phyloP scores from a whole-genome alignment of 2,888 invertebrate genomes.

The Hyposoter didymator region DNA sequence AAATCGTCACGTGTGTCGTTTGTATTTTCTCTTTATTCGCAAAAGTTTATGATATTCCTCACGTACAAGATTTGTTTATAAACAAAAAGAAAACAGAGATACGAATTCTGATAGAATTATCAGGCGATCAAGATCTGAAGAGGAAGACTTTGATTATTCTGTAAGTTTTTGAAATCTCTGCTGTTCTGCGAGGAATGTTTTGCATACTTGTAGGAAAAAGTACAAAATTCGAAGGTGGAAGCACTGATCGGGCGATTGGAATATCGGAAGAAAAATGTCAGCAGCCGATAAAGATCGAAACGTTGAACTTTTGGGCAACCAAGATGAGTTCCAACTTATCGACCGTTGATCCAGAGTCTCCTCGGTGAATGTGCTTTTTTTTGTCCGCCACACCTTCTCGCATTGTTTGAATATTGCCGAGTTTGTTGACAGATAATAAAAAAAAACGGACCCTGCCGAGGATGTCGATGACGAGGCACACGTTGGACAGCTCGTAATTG shows the following conservation, averaged over 20 bases:
- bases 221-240: not conserved
- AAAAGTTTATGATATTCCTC: not conserved
- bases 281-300: not conserved
- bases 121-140: not conserved
- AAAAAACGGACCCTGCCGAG: not conserved
- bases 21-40: not conserved
- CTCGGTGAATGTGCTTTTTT: not conserved
- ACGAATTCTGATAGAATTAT: not conserved
- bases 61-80: not conserved
- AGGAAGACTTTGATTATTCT: not conserved
- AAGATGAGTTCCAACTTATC: not conserved
- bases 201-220: not conserved
- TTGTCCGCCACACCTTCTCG: not conserved
- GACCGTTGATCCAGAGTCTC: not conserved
- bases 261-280: not conserved
- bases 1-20: conserved; percentile 6
- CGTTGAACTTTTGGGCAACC: not conserved
- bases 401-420: not conserved
- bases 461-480: not conserved
- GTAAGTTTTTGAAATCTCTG: not conserved
- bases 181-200: not conserved
- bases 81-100: not conserved
- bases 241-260: not conserved
- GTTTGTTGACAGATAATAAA: not conserved
- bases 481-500: not conserved